Base-by-base conservation (phyloP, 2,113 vertebrate species). In the Ranitomeya imitator region DNA sequence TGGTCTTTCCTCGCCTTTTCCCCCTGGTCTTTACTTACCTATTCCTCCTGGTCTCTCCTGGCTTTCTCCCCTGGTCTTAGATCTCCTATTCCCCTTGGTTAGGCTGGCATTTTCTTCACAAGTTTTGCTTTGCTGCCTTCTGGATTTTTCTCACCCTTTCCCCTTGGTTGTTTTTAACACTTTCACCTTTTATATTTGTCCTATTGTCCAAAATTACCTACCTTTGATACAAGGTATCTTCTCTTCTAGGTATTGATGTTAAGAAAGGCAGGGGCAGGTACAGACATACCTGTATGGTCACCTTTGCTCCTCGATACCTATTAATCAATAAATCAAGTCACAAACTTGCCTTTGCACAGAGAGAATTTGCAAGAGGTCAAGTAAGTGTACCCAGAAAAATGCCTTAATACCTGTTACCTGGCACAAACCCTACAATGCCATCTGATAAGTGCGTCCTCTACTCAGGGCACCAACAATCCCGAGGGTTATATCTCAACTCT, bases 191-290 rank as follows among this genome's bases (percentile, higher is more conserved):
- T 31, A 13, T 9, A 57, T 13, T 57, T 57, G 8, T 13, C 2
- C 12, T 57, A 7, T 63, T 19, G 55, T 13, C 12, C 1, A 9
- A 9, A 67, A n/a, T 67, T 67, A n/a, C 8, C 14, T 5, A 1
- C 15, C 18, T 45, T 74, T 74, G 14, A 37, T 73, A 73, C 69
- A 37, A 18, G 71, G 0, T 37, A 11, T 76, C 8, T 52, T 77
- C 13, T 77, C 0, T 81, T 11, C 79, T 78, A 99, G 98, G 98
- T 31, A 99, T 99, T 87, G 98, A 97, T 89, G 96, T 99, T 82
- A 95, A 97, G 78, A 99, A 99, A 92, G 98, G 98, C 71, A 96
- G 97, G 93, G 97, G 98, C 10, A 96, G 97, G 79, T 99, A 99
- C 59, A 95, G 95, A 74, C 97, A 99, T 89, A 98, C 97, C 0